Conservation (phyloP, 2,797 vertebrate genomes). For the Hippocampus kuda region DNA sequence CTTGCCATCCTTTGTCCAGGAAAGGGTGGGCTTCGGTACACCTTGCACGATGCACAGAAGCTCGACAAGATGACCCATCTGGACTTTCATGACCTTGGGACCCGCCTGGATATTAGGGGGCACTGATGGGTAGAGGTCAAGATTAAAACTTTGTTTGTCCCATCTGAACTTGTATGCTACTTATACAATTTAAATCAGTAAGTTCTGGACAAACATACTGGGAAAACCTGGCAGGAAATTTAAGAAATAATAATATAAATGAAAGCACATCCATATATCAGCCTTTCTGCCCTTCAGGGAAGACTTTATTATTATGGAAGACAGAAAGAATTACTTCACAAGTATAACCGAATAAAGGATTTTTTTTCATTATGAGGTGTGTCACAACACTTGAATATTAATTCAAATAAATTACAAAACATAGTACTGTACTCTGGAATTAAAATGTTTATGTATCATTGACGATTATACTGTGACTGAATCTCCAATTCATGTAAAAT, state of each 20-base stretch:
- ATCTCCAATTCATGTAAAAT: not conserved
- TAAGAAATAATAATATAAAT: not conserved
- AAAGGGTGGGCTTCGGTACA: constrained; percentile 68
- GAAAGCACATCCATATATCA: not conserved
- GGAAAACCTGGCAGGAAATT: not conserved
- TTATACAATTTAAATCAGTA: not conserved
- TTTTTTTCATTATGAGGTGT: not conserved
- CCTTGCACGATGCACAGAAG: constrained; percentile 76
- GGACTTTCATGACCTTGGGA: constrained; percentile 77
- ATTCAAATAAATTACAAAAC: not conserved
- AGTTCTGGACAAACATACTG: not conserved
- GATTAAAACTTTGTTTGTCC: not conserved
- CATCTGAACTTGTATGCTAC: not conserved
- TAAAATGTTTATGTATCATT: not conserved
- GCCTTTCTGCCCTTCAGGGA: not conserved
- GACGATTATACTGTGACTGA: not conserved
- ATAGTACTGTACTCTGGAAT: not conserved
- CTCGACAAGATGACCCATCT: constrained; percentile 70
- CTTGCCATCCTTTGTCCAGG: constrained; percentile 71
- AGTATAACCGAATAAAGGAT: not conserved
- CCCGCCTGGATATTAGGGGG: constrained; percentile 82
- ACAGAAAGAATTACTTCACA: too few species aligned
- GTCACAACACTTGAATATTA: not conserved
- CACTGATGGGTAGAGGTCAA: constrained; percentile 58
- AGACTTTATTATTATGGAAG: not conserved